Percentiles rank a stretch among this genome's conserved stretches.
Evolutionary conservation across 2,888 invertebrate species (phyloP).

Genomic region (Drosophila setosimentum): DNA sequence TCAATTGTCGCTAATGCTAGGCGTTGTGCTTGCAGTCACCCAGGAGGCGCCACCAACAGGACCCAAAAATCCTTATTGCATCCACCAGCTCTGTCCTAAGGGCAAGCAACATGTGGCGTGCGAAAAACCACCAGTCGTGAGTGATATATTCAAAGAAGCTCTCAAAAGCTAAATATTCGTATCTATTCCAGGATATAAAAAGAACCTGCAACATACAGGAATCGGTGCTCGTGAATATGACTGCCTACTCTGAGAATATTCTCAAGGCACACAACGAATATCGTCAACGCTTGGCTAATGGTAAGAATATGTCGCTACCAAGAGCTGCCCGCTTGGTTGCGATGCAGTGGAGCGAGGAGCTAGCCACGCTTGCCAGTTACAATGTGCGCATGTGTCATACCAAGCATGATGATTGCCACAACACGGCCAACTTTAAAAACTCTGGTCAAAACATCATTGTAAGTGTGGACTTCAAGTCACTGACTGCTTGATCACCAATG

Average conservation of each 20-base stretch:
- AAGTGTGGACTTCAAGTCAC: conserved; percentile 2
- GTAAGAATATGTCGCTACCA: conserved; percentile 55
- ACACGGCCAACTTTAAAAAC: conserved; percentile 54
- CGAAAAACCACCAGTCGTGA: conserved; percentile 36
- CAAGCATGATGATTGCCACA: conserved; percentile 68
- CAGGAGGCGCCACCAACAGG: conserved; percentile 36
- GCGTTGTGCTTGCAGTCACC: conserved; percentile 9
- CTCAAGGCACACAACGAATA: conserved; percentile 62
- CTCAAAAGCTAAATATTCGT: background rate
- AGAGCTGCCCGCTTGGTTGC: conserved; percentile 63
- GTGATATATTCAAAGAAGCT: background rate
- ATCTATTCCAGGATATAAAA: conserved; percentile 20
- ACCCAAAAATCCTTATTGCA: conserved; percentile 54
- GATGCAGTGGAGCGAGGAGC: conserved; percentile 71
- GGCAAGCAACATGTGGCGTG: conserved; percentile 67
- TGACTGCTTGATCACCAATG: background rate
- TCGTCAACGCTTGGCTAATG: conserved; percentile 54
- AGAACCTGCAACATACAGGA: conserved; percentile 29
- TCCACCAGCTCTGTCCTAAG: conserved; percentile 44
- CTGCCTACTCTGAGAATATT: conserved; percentile 31
- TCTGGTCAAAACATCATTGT: conserved; percentile 70
- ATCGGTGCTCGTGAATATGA: conserved; percentile 40
- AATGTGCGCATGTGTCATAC: conserved; percentile 62
- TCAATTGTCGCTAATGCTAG: conserved; percentile 14
- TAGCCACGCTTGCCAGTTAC: conserved; percentile 64